These are phyloP conservation scores for Physocephala rufipes DNA, from an alignment of 2,888 invertebrate genomes.

Conservation along the genomic window DNA sequence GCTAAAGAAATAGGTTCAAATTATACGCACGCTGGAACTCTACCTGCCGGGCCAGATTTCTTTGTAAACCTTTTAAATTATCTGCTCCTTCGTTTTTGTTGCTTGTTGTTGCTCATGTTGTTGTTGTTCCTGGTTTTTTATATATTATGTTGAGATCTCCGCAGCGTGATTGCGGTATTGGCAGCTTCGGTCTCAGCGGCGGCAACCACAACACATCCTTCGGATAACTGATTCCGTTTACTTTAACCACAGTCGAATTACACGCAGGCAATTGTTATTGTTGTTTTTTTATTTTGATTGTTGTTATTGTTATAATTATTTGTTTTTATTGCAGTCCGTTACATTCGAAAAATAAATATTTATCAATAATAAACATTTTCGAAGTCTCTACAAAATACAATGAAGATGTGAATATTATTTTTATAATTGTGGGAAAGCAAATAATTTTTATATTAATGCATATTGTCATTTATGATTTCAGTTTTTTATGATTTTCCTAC, in stretches of 20 bases:
- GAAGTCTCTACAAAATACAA: background rate
- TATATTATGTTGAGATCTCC: conserved; percentile 19
- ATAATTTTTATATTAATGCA: conserved; percentile 7
- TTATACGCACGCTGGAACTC: background rate
- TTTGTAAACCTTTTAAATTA: too few relatives aligned
- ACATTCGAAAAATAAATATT: conserved; percentile 16
- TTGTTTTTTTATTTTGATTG: conserved; percentile 11
- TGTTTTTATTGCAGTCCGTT: too few relatives aligned
- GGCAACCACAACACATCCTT: conserved; percentile 27
- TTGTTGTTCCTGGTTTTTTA: background rate
- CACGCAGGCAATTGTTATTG: background rate
- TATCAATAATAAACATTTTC: conserved; percentile 14
- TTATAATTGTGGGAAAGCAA: background rate
- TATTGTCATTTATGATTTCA: background rate
- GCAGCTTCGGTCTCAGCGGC: background rate
- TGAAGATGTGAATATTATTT: too few relatives aligned
- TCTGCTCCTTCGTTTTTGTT: too few relatives aligned
- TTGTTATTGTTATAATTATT: conserved; percentile 3
- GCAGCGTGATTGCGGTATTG: background rate
- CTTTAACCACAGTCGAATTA: conserved; percentile 1
- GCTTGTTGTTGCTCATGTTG: background rate
- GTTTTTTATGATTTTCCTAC: too few relatives aligned
- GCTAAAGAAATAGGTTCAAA: background rate
- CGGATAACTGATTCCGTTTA: conserved; percentile 7
- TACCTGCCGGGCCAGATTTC: background rate